A percentile compares a stretch with the other conserved stretches of the same genome.
phyloP scores from a whole-genome alignment of 92 coral and sea anemone species.

The Micromussa lordhowensis region DNA sequence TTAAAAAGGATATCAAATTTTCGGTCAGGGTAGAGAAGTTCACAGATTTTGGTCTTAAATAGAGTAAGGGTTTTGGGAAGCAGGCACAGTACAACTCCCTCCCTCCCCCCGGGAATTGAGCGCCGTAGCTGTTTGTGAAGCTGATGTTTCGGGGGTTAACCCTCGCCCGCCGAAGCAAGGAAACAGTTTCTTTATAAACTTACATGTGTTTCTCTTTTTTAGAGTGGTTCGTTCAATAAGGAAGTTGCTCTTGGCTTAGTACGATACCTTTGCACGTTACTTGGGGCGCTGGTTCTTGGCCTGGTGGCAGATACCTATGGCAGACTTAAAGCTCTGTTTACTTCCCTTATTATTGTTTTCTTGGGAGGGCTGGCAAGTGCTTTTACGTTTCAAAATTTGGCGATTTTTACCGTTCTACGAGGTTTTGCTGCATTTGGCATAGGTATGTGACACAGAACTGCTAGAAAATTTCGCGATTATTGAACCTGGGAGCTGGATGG shows the following conservation, averaged over 20 bases:
- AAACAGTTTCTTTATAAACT: no score
- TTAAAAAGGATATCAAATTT: no score
- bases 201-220: constrained; percentile 5
- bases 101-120: no score
- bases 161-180: no score
- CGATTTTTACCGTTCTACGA: constrained; percentile 53
- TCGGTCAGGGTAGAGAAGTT: no score
- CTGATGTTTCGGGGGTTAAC: no score
- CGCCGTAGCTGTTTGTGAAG: no score
- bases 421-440: constrained; percentile 69
- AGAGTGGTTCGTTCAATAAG: constrained; percentile 43
- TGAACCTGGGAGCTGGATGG: no score
- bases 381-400: constrained; percentile 43
- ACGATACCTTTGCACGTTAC: constrained; percentile 61
- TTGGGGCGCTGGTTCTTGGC: constrained; percentile 67
- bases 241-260: constrained; percentile 32
- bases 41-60: no score
- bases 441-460: constrained; percentile 43
- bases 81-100: no score
- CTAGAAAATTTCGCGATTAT: no score
- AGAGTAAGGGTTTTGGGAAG: no score
- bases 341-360: constrained; percentile 59
- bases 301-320: constrained; percentile 74
- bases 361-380: constrained; percentile 64
- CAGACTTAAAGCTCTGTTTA: constrained; percentile 64